phyloP scores from a whole-genome alignment of 2,797 vertebrate genomes.

The Pampus argenteus region DNA sequence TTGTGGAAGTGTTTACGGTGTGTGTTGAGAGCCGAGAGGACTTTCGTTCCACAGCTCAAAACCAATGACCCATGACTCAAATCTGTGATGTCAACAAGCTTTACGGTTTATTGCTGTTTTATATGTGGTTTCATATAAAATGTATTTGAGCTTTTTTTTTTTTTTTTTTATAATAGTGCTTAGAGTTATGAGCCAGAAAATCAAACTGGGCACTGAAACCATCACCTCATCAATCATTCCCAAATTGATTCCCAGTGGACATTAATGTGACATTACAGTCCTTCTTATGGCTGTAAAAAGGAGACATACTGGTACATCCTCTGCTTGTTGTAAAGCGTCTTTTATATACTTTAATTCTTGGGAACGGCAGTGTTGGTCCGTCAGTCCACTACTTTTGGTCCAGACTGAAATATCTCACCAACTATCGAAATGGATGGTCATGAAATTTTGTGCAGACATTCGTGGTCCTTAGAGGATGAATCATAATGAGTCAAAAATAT shows the following conservation, averaged over 20 bases:
- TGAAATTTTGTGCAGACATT: too few relatives aligned
- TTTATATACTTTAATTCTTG: neutral
- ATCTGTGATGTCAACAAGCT: conserved; percentile 49
- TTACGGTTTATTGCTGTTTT: conserved; percentile 18
- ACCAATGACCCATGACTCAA: conserved; percentile 41
- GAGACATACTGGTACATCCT: neutral
- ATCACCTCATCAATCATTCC: conserved; percentile 60
- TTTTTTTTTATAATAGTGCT: conserved; percentile 35
- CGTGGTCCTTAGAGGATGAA: too few relatives aligned
- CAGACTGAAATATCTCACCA: too few relatives aligned
- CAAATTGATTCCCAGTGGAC: conserved; percentile 56
- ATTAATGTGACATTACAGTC: conserved; percentile 26
- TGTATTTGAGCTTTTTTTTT: conserved; percentile 45
- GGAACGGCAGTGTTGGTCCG: too few relatives aligned
- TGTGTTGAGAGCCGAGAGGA: conserved; percentile 17
- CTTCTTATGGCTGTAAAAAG: neutral
- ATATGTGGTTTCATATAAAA: conserved; percentile 41
- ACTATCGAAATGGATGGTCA: too few relatives aligned
- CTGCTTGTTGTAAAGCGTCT: neutral
- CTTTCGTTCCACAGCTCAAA: conserved; percentile 20
- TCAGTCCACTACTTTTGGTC: too few relatives aligned
- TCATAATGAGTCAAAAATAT: too few relatives aligned
- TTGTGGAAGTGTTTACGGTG: conserved; percentile 19
- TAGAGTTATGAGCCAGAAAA: conserved; percentile 60
- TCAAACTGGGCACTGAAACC: conserved; percentile 32